These are phyloP conservation scores for Callopanchax toddi DNA, from an alignment of 2,113 vertebrate genomes.

Conservation along the genomic window DNA sequence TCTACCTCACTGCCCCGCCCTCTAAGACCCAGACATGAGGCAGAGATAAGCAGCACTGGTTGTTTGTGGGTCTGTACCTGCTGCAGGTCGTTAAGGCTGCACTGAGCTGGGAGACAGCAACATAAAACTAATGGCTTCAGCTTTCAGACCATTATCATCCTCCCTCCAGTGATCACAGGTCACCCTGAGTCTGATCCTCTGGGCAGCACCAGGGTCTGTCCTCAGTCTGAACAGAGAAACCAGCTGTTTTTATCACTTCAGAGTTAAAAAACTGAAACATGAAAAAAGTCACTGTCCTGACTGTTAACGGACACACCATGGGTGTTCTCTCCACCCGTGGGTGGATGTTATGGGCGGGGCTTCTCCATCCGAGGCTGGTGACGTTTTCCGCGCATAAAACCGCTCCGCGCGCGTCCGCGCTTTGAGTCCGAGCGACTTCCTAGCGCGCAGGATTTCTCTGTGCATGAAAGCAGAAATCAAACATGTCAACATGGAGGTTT, in stretches of 20 bases:
- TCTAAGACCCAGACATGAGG: not conserved
- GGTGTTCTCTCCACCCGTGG: slow-evolving; percentile 24
- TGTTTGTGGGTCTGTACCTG: not conserved
- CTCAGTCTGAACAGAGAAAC: too few species aligned
- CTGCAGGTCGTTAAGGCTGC: slow-evolving; percentile 22
- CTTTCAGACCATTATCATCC: slow-evolving; percentile 45
- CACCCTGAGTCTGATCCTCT: too few species aligned
- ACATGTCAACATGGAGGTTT: not conserved
- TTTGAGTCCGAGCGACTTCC: slow-evolving; percentile 7
- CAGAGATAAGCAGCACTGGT: not conserved
- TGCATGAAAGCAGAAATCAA: not conserved
- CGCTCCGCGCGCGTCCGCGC: not conserved
- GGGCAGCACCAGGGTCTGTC: too few species aligned
- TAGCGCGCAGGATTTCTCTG: not conserved
- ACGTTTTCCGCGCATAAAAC: slow-evolving; percentile 43
- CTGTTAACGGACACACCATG: not conserved
- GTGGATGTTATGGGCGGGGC: too few species aligned
- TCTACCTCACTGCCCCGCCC: slow-evolving; percentile 5
- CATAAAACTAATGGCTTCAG: slow-evolving; percentile 37
- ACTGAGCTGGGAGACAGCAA: slow-evolving; percentile 34
- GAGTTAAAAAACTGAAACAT: too few species aligned
- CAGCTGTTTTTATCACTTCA: too few species aligned
- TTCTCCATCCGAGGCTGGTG: slow-evolving; percentile 38
- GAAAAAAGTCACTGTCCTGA: not conserved
- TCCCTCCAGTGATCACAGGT: slow-evolving; percentile 2